These are phyloP conservation scores for Zonitis immaculata DNA, from an alignment of 2,888 invertebrate species.

Conservation along the genomic window DNA sequence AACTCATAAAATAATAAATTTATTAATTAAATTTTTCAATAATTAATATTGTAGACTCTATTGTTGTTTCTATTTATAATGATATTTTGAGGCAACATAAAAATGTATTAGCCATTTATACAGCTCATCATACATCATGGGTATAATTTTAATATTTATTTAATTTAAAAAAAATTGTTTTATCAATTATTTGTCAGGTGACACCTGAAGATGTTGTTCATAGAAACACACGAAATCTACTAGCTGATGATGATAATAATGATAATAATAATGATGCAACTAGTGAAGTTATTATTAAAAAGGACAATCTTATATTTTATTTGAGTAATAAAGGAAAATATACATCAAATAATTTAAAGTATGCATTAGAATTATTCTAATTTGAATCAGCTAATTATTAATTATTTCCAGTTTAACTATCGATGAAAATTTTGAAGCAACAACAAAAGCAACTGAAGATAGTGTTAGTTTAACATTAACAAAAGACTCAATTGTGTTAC, in stretches of 20 bases:
- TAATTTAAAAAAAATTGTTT: no score
- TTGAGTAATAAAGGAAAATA: neutral
- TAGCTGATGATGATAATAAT: conserved; percentile 17
- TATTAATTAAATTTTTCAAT: no score
- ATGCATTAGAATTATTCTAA: neutral
- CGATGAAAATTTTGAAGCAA: neutral
- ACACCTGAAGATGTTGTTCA: conserved; percentile 36
- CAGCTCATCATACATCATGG: conserved; percentile 56
- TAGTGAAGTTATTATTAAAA: neutral
- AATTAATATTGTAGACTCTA: conserved; percentile 47
- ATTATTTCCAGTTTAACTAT: neutral
- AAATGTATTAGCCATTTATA: conserved; percentile 56
- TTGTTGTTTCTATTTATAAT: conserved; percentile 54
- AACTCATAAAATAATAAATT: no score
- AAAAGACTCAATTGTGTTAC: neutral
- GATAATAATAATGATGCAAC: no score
- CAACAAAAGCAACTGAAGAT: neutral
- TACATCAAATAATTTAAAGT: neutral
- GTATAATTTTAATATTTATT: conserved; percentile 30
- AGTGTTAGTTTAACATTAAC: neutral
- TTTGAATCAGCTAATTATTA: neutral
- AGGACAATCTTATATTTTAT: conserved; percentile 3
- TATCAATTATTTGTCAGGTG: conserved; percentile 25
- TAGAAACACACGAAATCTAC: conserved; percentile 31
- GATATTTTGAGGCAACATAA: conserved; percentile 48